Percentiles rank a stretch among this genome's conserved stretches.
Conservation (phyloP, 1,140 invertebrate species). For the Drosophila tsacasi region DNA sequence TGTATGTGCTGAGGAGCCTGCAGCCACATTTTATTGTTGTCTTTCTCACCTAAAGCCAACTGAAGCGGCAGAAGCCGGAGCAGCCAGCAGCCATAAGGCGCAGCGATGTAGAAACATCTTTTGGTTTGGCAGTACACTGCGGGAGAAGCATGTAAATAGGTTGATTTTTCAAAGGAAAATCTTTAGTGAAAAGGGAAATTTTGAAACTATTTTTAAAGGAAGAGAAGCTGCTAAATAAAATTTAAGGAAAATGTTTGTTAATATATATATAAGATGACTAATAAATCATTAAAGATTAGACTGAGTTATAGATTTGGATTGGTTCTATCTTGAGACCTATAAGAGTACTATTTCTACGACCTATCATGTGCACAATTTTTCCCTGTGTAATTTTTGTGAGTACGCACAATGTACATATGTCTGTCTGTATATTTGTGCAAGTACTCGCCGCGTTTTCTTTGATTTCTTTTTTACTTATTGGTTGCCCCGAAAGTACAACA, state of each 20-base stretch:
- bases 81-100: slow-evolving; percentile 48
- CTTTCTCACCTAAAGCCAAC: slow-evolving; percentile 52
- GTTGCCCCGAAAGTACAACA: slow-evolving; percentile 32
- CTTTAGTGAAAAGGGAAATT: too few relatives aligned
- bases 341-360: too few relatives aligned
- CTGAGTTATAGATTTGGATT: neutral
- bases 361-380: neutral
- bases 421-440: slow-evolving; percentile 41
- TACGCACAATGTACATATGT: slow-evolving; percentile 8
- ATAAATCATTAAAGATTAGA: neutral
- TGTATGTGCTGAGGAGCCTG: slow-evolving; percentile 24
- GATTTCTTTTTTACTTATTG: slow-evolving; percentile 46
- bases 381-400: neutral
- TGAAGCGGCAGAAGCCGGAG: slow-evolving; percentile 24
- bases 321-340: neutral
- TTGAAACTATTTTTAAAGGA: neutral
- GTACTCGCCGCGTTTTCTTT: slow-evolving; percentile 36
- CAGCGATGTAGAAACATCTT: slow-evolving; percentile 58
- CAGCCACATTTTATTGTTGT: slow-evolving; percentile 51
- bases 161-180: too few relatives aligned
- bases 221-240: neutral
- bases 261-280: neutral
- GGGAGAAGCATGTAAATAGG: neutral
- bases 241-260: neutral
- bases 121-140: slow-evolving; percentile 12